Evolutionary conservation across 2,888 invertebrate species (phyloP).

Genomic region (Belgica antarctica): DNA sequence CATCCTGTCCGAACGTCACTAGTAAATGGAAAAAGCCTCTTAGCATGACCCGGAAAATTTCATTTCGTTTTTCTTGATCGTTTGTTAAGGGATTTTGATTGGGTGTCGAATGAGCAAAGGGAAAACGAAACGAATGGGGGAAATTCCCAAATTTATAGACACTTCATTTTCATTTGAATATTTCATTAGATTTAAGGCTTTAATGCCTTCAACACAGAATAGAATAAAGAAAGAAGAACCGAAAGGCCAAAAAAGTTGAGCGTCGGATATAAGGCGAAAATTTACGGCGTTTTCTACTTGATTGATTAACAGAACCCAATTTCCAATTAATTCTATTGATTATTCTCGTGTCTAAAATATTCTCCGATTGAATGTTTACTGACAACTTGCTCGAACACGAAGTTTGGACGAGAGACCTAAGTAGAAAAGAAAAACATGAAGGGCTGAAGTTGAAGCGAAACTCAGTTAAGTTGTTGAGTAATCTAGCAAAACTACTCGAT

Average conservation of each 20-base stretch:
- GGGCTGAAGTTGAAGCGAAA: not conserved
- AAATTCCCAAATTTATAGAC: not conserved
- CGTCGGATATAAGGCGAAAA: not conserved
- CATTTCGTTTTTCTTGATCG: not conserved
- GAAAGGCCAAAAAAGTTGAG: not conserved
- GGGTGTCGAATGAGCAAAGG: not conserved
- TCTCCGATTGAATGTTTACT: not conserved
- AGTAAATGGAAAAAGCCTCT: not conserved
- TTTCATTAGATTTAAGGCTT: constrained; percentile 24
- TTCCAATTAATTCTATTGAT: constrained; percentile 18
- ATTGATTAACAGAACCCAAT: constrained; percentile 8
- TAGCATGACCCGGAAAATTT: not conserved
- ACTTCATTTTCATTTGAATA: constrained; percentile 22
- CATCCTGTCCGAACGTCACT: no score
- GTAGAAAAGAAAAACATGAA: no score
- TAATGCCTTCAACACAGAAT: not conserved
- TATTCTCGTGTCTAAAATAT: not conserved
- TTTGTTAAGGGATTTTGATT: constrained; percentile 5
- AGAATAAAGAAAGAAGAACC: constrained; percentile 1
- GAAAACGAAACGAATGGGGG: not conserved
- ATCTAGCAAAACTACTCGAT: no score
- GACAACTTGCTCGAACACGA: not conserved
- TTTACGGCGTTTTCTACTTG: constrained; percentile 5
- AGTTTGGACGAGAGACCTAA: not conserved
- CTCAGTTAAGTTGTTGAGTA: no score